Evolutionary conservation across 2,113 vertebrate species (phyloP).

Genomic region (Bagarius yarrelli): DNA sequence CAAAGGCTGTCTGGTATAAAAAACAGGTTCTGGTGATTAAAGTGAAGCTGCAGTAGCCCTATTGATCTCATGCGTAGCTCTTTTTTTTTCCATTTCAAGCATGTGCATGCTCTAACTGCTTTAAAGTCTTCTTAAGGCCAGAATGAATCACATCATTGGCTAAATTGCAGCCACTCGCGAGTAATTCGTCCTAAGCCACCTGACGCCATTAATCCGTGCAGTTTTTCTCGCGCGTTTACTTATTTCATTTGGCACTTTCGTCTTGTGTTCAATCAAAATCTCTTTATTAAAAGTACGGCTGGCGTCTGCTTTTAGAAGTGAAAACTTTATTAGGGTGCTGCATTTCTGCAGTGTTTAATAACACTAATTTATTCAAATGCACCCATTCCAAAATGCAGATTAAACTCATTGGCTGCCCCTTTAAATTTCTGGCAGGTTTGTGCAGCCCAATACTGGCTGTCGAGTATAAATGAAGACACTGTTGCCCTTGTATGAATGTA

Average conservation of each 20-base stretch:
- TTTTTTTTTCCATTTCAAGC: slow-evolving; percentile 40
- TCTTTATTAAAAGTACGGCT: too few relatives aligned
- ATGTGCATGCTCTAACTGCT: slow-evolving; percentile 17
- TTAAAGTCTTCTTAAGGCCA: neutral
- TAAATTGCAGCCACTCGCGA: slow-evolving; percentile 17
- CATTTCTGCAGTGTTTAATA: neutral
- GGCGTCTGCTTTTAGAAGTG: neutral
- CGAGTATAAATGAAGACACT: neutral
- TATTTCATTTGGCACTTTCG: neutral
- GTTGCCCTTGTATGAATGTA: too few relatives aligned
- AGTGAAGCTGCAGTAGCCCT: slow-evolving; percentile 26
- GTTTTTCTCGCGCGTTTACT: neutral
- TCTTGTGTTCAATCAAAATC: neutral
- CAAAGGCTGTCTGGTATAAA: neutral
- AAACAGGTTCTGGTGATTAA: slow-evolving; percentile 6
- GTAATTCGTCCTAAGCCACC: slow-evolving; percentile 1
- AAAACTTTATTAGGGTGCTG: neutral
- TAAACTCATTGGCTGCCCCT: slow-evolving; percentile 22
- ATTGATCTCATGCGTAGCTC: slow-evolving; percentile 30
- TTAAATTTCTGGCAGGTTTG: slow-evolving; percentile 9
- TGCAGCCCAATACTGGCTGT: neutral
- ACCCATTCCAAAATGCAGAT: neutral
- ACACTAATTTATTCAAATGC: neutral
- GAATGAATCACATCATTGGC: slow-evolving; percentile 22
- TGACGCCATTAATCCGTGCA: neutral